Conservation (phyloP, 2,888 invertebrate species). For the Caenorhabditis sp. region DNA sequence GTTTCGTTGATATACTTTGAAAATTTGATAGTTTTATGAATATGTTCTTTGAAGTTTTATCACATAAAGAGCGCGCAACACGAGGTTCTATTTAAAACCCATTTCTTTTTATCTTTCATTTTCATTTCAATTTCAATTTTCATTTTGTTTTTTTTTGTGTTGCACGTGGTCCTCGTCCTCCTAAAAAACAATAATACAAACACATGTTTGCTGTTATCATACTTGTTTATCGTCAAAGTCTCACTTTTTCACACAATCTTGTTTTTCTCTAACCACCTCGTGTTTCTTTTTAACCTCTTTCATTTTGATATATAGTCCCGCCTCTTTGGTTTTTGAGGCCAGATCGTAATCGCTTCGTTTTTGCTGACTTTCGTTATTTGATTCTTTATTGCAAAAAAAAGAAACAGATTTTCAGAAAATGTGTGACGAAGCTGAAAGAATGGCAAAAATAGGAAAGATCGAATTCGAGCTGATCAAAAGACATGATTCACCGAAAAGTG, state of each 20-base stretch:
- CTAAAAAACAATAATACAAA: neutral
- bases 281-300: neutral
- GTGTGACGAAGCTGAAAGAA: slow-evolving; percentile 31
- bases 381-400: neutral
- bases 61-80: neutral
- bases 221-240: neutral
- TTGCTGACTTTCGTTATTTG: neutral
- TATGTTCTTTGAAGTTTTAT: slow-evolving; percentile 1
- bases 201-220: neutral
- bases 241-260: neutral
- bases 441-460: slow-evolving; percentile 34
- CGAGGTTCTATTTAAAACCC: neutral
- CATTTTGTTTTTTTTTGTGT: neutral
- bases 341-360: neutral
- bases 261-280: neutral
- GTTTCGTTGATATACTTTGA: neutral
- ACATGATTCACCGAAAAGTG: slow-evolving; percentile 28
- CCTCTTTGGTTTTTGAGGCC: neutral
- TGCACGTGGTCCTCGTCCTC: neutral
- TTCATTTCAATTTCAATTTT: neutral
- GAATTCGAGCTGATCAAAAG: slow-evolving; percentile 33
- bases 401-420: too few relatives aligned
- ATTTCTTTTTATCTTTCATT: neutral
- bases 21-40: neutral
- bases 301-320: slow-evolving; percentile 6